A percentile compares a stretch with the other conserved stretches of the same genome.
Conservation (phyloP, 1,140 invertebrate genomes). For the fruit fly (Drosophila melanogaster) region Release_6_plus_ISO1_MT NT_033777.3:10940001-10940500, state of each 20-base stretch:
- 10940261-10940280: conserved; percentile 64
- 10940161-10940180: conserved; percentile 54
- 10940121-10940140: conserved; percentile 21
- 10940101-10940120: conserved; percentile 15
- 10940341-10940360: conserved; percentile 12
- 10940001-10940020: conserved; percentile 76
- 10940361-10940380: conserved; percentile 62
- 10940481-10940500: conserved; percentile 52
- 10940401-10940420: conserved; percentile 42
- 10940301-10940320: conserved; percentile 63
- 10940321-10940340: conserved; percentile 28
- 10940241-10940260: conserved; percentile 48
- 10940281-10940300: conserved; percentile 58
- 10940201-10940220: conserved; percentile 75
- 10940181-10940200: conserved; percentile 71
- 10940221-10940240: conserved; percentile 25
- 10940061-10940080: conserved; percentile 55
- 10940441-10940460: conserved; percentile 55
- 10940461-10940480: conserved; percentile 55
- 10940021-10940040: conserved; percentile 74
- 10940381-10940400: conserved; percentile 25
- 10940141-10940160: conserved; percentile 22
- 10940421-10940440: conserved; percentile 36
- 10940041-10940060: conserved; percentile 20
- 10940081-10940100: conserved; percentile 66